Percentiles rank a stretch among this genome's conserved stretches.
Conservation (phyloP, 2,797 vertebrate species). For the Halcyon chelicuti region DNA sequence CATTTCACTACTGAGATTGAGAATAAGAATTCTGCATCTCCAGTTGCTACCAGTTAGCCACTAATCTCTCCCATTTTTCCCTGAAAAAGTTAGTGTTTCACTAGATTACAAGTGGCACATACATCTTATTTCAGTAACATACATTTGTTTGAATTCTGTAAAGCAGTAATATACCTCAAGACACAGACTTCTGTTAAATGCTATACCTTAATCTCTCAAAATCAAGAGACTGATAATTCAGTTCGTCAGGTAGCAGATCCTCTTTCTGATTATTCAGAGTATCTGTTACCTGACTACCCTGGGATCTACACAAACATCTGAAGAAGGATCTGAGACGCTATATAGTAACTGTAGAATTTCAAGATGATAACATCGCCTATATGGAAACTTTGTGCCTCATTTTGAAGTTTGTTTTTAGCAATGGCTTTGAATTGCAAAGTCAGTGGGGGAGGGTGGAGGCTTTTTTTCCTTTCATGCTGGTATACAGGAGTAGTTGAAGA, state of each 20-base stretch:
- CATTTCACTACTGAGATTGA: not conserved
- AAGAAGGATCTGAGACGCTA: slow-evolving; percentile 63
- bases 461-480: slow-evolving; percentile 4
- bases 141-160: not conserved
- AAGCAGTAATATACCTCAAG: not conserved
- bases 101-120: accelerated
- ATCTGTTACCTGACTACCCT: slow-evolving; percentile 41
- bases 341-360: slow-evolving; percentile 70
- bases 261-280: slow-evolving; percentile 63
- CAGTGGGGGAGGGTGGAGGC: not conserved
- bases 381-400: slow-evolving; percentile 65
- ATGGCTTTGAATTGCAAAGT: slow-evolving; percentile 65
- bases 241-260: slow-evolving; percentile 34
- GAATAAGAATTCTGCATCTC: not conserved
- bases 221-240: slow-evolving; percentile 45
- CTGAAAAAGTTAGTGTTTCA: not conserved
- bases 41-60: not conserved
- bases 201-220: slow-evolving; percentile 34
- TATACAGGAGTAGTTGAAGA: not conserved
- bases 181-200: not conserved
- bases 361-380: slow-evolving; percentile 66
- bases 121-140: not conserved
- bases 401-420: slow-evolving; percentile 57
- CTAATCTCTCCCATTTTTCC: not conserved
- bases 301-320: slow-evolving; percentile 66